Conservation (phyloP, 2,888 invertebrate genomes). For the Heliconius hortense region DNA sequence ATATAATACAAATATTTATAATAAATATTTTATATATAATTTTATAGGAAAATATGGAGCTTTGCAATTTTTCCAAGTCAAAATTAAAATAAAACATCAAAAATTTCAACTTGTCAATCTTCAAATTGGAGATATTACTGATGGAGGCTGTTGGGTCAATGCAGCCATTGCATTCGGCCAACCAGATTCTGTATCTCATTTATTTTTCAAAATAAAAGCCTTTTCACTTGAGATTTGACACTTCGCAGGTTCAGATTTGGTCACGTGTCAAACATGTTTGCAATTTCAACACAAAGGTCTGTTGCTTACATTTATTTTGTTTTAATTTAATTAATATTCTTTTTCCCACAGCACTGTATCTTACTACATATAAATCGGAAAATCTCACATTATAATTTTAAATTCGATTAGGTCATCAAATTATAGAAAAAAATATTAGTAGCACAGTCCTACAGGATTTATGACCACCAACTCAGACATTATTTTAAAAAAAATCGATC, state of each 20-base stretch:
- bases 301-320: not conserved
- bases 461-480: not conserved
- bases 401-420: not conserved
- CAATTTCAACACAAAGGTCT: not conserved
- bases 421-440: not conserved
- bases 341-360: not conserved
- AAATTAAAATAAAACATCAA: too few species aligned
- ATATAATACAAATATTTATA: not conserved
- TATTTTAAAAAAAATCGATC: not conserved
- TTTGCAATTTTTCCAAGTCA: too few species aligned
- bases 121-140: too few species aligned
- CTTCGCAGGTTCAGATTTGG: not conserved
- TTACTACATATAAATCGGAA: not conserved
- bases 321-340: not conserved
- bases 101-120: too few species aligned
- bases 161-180: too few species aligned
- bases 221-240: not conserved
- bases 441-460: not conserved
- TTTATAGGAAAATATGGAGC: not conserved
- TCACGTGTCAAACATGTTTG: not conserved
- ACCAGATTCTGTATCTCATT: too few species aligned
- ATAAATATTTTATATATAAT: not conserved
- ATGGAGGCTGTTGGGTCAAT: too few species aligned
- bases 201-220: too few species aligned
- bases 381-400: not conserved